Evolutionary conservation across 2,797 vertebrate species (phyloP), one percentile per base, ranked within the genome.

Genomic region (Mormyrops boulengeri): DNA sequence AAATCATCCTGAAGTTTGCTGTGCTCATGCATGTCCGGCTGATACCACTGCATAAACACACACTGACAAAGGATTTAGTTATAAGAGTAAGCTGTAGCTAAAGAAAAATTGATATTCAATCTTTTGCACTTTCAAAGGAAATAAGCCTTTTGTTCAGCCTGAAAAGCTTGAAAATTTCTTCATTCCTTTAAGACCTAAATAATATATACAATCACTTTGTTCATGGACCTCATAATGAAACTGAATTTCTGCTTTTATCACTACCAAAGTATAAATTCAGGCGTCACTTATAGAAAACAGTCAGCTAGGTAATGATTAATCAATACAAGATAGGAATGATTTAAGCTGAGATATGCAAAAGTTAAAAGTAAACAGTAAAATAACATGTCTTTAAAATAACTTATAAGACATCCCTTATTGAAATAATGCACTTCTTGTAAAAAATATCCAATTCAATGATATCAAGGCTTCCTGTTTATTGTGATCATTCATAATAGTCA

Each of bases 1-100:
- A 93, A 69, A 92, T 91, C 92, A 89, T 91, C 80, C 88, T 44
- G 80, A 38, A 69, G 26, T 34, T 88, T 50, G 73, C 88, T 90
- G 93, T 91, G 89, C 88, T 89, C 87, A 47, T 91, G 62, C 82
- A 88, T 34, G 38, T 55, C 88, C 91, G 85, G 17, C 47, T 4
- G 7, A 90, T 12, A 69, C 77, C 62, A 4, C 9, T 30, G 26
- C n/a, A 47, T 47, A 22, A 49, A 22, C 38, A n/a, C 44, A 60
- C 41, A 49, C 66, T 53, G 49, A 77, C 19, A 80, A 55, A 41
- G 22, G 30, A 53, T 19, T 38, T 30, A 19, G 60, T 22, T 50
- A 89, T 38, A 49, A n/a, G 14, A 50, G 55, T 4, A 57, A 52
- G 38, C 41, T 26, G 44, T 85, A 30, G n/a, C 19, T 52, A 85